Base-by-base conservation (phyloP, 2,888 invertebrate species). In the Augiades crinisus region DNA sequence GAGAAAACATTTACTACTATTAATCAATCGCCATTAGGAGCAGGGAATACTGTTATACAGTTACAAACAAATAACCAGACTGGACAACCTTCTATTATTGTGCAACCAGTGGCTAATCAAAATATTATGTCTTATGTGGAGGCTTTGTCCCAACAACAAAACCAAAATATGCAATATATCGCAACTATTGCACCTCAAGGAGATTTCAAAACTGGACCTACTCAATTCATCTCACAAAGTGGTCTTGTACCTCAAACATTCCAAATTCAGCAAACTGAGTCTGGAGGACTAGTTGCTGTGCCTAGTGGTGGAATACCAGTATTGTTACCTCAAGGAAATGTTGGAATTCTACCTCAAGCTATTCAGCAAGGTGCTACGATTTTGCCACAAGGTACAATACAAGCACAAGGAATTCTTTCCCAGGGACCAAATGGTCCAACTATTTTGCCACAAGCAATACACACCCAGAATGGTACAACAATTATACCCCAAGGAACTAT, bases 101-200 rank as follows among this genome's bases (percentile, higher is more conserved):
- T 95, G 1, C 94, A 94, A 68, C 94, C 94, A 65, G 87, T 93
- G 6, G 78, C 81, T 21, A 91, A 90, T 65, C 91, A 92, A 50
- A 91, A 91, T 47, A 86, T 92, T 30, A 90, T 92, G 87, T 92
- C 93, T 1, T 94, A 93, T 75, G 92, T 94, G 2, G 94, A 94
- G 67, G 91, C 93, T 0, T 87, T 93, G 60, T 93, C 94, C 43
- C 94, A 94, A 64, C 92, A 93, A 60, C 91, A 93, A 50, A 92
- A 92, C 53, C 93, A 93, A 71, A 94, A 93, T 69, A 88, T 95
- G 76, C 95, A 95, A 66, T 95, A 95, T 64, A 93, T 95, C 37
- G 92, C 95, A 6, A 92, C 95, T 0, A 91, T 94, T 54, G 91
- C 92, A 0, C 92, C 93, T 4, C 93, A 92, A 71, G 86, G 86